These are phyloP conservation scores for Chauna torquata DNA, from an alignment of 2,113 vertebrate species.

Conservation along the genomic window DNA sequence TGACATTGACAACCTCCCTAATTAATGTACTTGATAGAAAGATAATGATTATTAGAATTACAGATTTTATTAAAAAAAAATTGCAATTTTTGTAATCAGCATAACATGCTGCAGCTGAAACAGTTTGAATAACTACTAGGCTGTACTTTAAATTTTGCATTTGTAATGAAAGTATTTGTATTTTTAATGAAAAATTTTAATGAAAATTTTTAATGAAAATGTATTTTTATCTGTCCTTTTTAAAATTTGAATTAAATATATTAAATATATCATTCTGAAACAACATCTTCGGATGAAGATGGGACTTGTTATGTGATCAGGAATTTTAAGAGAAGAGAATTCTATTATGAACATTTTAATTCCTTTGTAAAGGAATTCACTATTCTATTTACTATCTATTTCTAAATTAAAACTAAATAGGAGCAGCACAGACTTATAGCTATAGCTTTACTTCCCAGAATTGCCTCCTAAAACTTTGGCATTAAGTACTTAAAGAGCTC, in stretches of 20 bases:
- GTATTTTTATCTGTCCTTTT: neutral
- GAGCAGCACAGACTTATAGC: neutral
- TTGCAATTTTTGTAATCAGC: slow-evolving; percentile 55
- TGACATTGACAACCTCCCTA: slow-evolving; percentile 76
- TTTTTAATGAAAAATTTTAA: neutral
- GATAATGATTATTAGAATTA: slow-evolving; percentile 70
- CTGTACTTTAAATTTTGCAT: slow-evolving; percentile 51
- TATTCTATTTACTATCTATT: neutral
- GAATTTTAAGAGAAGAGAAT: neutral
- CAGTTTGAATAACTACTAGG: slow-evolving; percentile 20
- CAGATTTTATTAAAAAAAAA: slow-evolving; percentile 27
- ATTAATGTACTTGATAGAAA: slow-evolving; percentile 71
- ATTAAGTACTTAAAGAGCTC: neutral
- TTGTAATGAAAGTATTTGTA: slow-evolving; percentile 29
- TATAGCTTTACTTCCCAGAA: neutral
- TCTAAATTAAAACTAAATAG: neutral
- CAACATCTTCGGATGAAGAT: neutral
- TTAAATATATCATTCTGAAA: neutral
- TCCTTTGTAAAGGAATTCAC: neutral
- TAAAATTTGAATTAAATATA: neutral
- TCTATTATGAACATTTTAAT: neutral
- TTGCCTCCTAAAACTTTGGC: neutral
- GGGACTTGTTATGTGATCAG: neutral
- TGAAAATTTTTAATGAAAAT: neutral
- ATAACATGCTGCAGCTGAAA: slow-evolving; percentile 47